phyloP scores from a whole-genome alignment of 2,888 invertebrate genomes.

The Eurois occulta region DNA sequence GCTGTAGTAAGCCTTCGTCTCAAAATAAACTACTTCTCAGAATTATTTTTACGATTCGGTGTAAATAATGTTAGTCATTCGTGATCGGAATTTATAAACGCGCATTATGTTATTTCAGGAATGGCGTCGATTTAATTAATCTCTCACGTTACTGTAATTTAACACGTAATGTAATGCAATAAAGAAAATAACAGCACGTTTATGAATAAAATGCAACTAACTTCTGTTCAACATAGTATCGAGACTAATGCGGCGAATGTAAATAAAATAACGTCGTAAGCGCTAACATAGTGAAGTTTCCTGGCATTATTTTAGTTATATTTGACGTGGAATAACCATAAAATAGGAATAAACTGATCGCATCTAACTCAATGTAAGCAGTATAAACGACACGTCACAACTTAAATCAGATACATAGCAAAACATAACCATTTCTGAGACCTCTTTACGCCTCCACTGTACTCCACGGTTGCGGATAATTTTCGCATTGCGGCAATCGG shows the following conservation, averaged over 20 bases:
- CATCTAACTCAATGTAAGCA: conserved; percentile 81
- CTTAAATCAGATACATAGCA: conserved; percentile 88
- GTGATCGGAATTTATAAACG: conserved; percentile 52
- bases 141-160: conserved; percentile 37
- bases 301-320: conserved; percentile 70
- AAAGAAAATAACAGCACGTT: conserved; percentile 51
- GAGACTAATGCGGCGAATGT: conserved; percentile 32
- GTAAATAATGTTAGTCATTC: conserved; percentile 42
- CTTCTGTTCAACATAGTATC: conserved; percentile 40
- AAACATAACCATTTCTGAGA: conserved; percentile 86
- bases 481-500: conserved; percentile 88
- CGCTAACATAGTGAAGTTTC: conserved; percentile 60
- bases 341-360: conserved; percentile 83
- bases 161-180: conserved; percentile 39
- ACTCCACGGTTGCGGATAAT: conserved; percentile 82
- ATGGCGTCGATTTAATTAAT: conserved; percentile 58
- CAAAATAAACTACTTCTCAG: conserved; percentile 28
- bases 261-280: conserved; percentile 59
- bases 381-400: conserved; percentile 85
- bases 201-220: conserved; percentile 51
- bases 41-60: conserved; percentile 35
- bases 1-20: conserved; percentile 1
- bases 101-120: conserved; percentile 38
- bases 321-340: conserved; percentile 77
- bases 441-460: conserved; percentile 85